Base-by-base conservation (phyloP, 2,888 invertebrate species). In the Amphipyra tragopoginis region DNA sequence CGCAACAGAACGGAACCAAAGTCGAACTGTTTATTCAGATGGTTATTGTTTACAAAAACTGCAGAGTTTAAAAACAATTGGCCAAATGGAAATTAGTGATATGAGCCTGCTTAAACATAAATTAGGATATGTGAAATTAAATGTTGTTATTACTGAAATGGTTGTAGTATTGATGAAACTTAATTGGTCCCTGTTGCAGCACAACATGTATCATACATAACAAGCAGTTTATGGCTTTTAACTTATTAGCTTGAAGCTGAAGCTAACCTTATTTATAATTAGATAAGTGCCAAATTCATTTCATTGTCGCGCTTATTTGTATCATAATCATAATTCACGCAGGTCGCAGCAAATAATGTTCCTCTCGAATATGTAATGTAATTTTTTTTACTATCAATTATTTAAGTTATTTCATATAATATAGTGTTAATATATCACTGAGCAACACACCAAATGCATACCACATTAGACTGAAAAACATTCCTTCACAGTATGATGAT, bases 391-490 rank as follows among this genome's bases (percentile, higher is more conserved):
- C 57, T 77, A 78, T 68, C 70, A 67, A 65, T 54, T 75, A 29
- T 29, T 29, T 80, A 83, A 72, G 74, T 80, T 73, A 74, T 73
- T 71, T 73, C 65, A 74, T 75, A 49, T 65, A 56, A 66, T 58
- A 69, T 80, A 80, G 67, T 79, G 64, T 73, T 79, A 67, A 72
- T 79, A 65, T 77, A 73, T 77, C 76, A 78, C 66, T 72, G 65
- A 77, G 78, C 71, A 77, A 79, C 66, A 79, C 68, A 84, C 76
- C 77, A 84, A 81, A 83, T 79, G 80, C 81, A 82, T 80, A 81
- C 77, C 72, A 81, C 71, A 78, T 86, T 88, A 88, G 88, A 88
- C 88, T 88, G 88, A 88, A 81, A 77, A 82, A 88, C 88, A 88
- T 88, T 88, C 87, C 88, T 84, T 81, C 72, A 63, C 75, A 76